These are phyloP conservation scores for Chloropsis cyanopogon DNA, from an alignment of 2,113 vertebrate species.

Conservation along the genomic window DNA sequence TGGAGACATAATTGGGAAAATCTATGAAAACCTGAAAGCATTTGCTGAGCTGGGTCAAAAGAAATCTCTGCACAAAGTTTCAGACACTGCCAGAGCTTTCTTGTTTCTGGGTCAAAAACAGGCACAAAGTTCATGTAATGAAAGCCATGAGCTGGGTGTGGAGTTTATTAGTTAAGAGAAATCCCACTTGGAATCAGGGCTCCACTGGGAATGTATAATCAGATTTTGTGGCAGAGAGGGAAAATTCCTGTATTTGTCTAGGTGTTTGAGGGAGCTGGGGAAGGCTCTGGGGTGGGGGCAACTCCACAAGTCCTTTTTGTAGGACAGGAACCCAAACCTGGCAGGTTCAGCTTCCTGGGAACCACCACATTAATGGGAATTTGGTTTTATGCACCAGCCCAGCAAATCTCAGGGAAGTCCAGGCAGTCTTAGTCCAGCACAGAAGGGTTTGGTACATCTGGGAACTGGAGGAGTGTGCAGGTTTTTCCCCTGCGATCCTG, in stretches of 20 bases:
- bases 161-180: not conserved
- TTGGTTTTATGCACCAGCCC: not conserved
- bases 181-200: not conserved
- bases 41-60: not conserved
- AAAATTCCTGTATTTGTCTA: not conserved
- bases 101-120: not conserved
- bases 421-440: not conserved
- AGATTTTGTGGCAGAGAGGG: not conserved
- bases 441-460: not conserved
- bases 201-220: not conserved
- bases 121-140: not conserved
- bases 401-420: not conserved
- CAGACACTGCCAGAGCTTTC: not conserved
- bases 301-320: not conserved
- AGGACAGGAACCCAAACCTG: not conserved
- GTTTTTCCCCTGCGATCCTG: not conserved
- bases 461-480: fast-evolving
- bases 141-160: not conserved
- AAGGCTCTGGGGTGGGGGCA: not conserved
- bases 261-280: not conserved
- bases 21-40: not conserved
- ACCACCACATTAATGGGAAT: not conserved
- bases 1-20: not conserved
- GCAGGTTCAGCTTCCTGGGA: not conserved
- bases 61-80: not conserved